These are phyloP conservation scores for Balanococcus diminutus DNA, from an alignment of 2,888 invertebrate genomes.

Conservation along the genomic window DNA sequence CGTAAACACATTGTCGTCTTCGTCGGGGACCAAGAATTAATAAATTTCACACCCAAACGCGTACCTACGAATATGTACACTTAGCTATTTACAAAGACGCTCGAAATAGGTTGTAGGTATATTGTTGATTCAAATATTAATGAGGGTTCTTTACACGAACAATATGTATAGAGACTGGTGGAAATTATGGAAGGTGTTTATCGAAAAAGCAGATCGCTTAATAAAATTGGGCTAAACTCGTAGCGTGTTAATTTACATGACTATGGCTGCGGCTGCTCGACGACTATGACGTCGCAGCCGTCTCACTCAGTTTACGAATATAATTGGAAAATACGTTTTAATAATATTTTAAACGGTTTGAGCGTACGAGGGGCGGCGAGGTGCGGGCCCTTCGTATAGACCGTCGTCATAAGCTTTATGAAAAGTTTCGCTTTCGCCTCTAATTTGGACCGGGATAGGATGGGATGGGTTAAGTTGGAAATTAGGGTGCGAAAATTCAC, in stretches of 20 bases:
- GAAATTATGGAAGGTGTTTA: neutral
- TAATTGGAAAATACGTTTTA: conserved; percentile 13
- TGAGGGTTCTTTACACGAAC: conserved; percentile 7
- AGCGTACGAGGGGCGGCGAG: neutral
- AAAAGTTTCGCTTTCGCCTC: neutral
- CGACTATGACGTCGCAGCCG: neutral
- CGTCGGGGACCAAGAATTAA: too few relatives aligned
- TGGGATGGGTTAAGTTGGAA: too few relatives aligned
- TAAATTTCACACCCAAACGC: too few relatives aligned
- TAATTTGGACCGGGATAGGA: neutral
- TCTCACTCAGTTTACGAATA: neutral
- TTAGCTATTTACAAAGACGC: neutral
- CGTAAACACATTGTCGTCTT: too few relatives aligned
- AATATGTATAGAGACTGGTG: neutral
- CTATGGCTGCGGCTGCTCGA: neutral
- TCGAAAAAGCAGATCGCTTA: neutral
- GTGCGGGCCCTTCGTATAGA: neutral
- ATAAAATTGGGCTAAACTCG: neutral
- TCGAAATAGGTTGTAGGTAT: neutral
- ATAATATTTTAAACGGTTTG: neutral
- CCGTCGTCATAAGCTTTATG: neutral
- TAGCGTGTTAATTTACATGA: neutral
- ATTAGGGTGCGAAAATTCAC: neutral
- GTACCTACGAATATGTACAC: too few relatives aligned
- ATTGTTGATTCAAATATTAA: neutral